These are phyloP conservation scores for Agonopterix subpropinquella DNA, from an alignment of 2,888 invertebrate species.

Conservation along the genomic window DNA sequence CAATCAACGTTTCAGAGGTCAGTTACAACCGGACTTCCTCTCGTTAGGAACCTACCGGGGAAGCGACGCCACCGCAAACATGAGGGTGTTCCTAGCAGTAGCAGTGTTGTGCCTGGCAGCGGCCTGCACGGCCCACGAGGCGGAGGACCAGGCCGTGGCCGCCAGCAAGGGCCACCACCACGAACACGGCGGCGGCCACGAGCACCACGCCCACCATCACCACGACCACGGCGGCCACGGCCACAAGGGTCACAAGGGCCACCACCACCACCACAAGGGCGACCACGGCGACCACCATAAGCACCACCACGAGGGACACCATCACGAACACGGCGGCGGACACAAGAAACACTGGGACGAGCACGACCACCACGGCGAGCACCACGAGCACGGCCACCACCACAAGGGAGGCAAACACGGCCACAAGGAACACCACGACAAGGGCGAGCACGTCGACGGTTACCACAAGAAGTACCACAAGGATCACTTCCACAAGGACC, in stretches of 20 bases:
- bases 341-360: constrained; percentile 88
- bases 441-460: constrained; percentile 87
- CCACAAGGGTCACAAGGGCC: constrained; percentile 84
- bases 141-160: constrained; percentile 59
- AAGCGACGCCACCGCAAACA: constrained; percentile 16
- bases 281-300: constrained; percentile 86
- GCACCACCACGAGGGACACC: constrained; percentile 83
- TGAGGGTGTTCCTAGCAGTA: constrained; percentile 51
- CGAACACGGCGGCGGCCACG: constrained; percentile 80
- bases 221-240: constrained; percentile 83
- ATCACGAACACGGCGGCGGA: constrained; percentile 84
- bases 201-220: constrained; percentile 80
- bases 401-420: constrained; percentile 87
- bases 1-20: constrained; percentile 49
- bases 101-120: constrained; percentile 55
- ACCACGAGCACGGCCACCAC: constrained; percentile 85
- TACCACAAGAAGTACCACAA: constrained; percentile 91
- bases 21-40: constrained; percentile 62
- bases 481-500: constrained; percentile 91
- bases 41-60: constrained; percentile 23
- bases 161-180: constrained; percentile 68
- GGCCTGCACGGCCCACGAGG: constrained; percentile 40
- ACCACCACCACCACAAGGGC: constrained; percentile 86
- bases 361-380: constrained; percentile 83
- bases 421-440: constrained; percentile 89